Evolutionary conservation across 1,140 invertebrate species (phyloP).

Genomic region (Scaptomyza pallida): DNA sequence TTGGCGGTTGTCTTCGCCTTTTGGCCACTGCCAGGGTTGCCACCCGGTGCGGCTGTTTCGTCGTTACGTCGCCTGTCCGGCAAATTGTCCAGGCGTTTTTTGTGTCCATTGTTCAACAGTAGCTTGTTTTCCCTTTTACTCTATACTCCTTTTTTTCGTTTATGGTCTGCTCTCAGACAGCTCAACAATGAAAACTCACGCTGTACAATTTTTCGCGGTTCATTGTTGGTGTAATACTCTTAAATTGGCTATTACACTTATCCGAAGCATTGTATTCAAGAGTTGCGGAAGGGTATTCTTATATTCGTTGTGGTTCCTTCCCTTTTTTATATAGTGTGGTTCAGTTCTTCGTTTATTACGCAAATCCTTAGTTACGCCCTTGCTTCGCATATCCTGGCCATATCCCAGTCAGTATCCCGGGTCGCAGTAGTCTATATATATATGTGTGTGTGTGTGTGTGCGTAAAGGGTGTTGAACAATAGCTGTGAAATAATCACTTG

Average conservation of each 20-base stretch:
- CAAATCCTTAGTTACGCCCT: slow-evolving; percentile 61
- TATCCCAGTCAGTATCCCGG: slow-evolving; percentile 5
- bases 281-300: slow-evolving; percentile 8
- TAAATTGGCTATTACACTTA: not conserved
- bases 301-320: slow-evolving; percentile 13
- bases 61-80: slow-evolving; percentile 8
- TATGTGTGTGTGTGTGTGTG: slow-evolving; percentile 19
- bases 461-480: slow-evolving; percentile 57
- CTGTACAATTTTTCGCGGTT: slow-evolving; percentile 55
- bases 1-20: slow-evolving; percentile 34
- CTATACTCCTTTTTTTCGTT: slow-evolving; percentile 41
- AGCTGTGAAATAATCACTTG: slow-evolving; percentile 81
- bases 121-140: slow-evolving; percentile 20
- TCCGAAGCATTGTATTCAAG: not conserved
- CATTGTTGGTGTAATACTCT: slow-evolving; percentile 6
- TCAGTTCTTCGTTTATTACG: slow-evolving; percentile 67
- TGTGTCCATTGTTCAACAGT: slow-evolving; percentile 50
- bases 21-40: slow-evolving; percentile 36
- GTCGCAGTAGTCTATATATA: slow-evolving; percentile 12
- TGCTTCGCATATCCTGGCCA: slow-evolving; percentile 14
- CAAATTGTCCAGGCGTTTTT: slow-evolving; percentile 7
- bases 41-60: slow-evolving; percentile 19
- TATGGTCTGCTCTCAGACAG: slow-evolving; percentile 6
- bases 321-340: slow-evolving; percentile 25
- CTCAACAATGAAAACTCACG: slow-evolving; percentile 52